These are phyloP conservation scores for Cryptotermes secundus DNA, from an alignment of 1,140 invertebrate species.

Conservation along the genomic window DNA sequence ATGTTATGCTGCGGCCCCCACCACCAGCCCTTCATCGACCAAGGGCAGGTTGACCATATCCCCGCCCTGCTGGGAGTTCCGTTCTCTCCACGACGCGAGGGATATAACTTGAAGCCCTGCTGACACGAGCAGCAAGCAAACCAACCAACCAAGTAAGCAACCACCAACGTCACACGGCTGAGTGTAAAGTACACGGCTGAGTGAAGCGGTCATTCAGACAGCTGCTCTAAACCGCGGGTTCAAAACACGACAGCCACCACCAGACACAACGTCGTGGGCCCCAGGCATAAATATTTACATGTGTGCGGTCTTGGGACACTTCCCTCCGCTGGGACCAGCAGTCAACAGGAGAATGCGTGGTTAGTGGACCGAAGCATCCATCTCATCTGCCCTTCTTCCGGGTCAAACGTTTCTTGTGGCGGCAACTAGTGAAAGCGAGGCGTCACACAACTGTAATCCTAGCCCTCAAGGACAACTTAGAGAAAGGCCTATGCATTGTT, in stretches of 20 bases:
- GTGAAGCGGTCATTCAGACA: conserved; percentile 14
- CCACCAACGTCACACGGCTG: neutral
- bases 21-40: neutral
- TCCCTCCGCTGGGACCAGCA: too few relatives aligned
- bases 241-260: neutral
- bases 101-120: neutral
- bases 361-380: neutral
- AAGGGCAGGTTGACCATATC: neutral
- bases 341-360: neutral
- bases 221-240: neutral
- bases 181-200: neutral
- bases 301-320: neutral
- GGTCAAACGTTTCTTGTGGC: too few relatives aligned
- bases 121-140: neutral
- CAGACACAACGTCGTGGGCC: neutral
- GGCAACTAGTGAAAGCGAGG: too few relatives aligned
- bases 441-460: too few relatives aligned
- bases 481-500: neutral
- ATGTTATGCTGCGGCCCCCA: neutral
- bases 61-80: conserved; percentile 5
- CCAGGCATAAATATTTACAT: conserved; percentile 13
- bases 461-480: neutral
- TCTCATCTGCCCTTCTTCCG: neutral
- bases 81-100: neutral
- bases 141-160: conserved; percentile 5